Conservation (phyloP, 2,113 vertebrate genomes). For the Hypanus sabinus region DNA sequence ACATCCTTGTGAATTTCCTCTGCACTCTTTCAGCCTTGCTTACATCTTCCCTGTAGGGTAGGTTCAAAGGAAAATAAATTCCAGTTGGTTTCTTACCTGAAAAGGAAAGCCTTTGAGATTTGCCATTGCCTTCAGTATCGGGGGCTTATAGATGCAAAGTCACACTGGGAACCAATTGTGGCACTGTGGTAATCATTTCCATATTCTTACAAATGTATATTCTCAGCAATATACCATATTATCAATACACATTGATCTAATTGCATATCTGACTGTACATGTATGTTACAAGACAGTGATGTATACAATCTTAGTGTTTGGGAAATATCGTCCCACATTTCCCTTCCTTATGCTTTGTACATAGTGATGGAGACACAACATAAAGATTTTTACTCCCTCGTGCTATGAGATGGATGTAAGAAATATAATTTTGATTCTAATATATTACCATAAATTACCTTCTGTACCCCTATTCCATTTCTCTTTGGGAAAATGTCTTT, state of each 20-base stretch:
- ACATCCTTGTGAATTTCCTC: too few relatives aligned
- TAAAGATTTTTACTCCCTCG: too few relatives aligned
- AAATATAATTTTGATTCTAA: too few relatives aligned
- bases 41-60: too few relatives aligned
- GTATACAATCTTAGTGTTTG: too few relatives aligned
- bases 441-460: not conserved
- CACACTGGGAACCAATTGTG: not conserved
- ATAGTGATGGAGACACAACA: too few relatives aligned
- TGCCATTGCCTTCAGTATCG: not conserved
- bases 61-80: not conserved
- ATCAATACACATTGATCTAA: not conserved
- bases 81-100: not conserved
- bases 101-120: not conserved
- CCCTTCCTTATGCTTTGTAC: too few relatives aligned
- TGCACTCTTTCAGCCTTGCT: too few relatives aligned
- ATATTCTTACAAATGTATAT: not conserved
- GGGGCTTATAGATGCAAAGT: not conserved
- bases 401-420: too few relatives aligned
- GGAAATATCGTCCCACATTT: too few relatives aligned
- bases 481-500: not conserved
- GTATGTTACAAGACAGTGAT: too few relatives aligned
- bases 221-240: not conserved
- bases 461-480: not conserved
- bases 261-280: too few relatives aligned
- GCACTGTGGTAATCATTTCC: not conserved